Base-by-base conservation (phyloP, 2,888 invertebrate genomes). In the Drosophila prostipennis region DNA sequence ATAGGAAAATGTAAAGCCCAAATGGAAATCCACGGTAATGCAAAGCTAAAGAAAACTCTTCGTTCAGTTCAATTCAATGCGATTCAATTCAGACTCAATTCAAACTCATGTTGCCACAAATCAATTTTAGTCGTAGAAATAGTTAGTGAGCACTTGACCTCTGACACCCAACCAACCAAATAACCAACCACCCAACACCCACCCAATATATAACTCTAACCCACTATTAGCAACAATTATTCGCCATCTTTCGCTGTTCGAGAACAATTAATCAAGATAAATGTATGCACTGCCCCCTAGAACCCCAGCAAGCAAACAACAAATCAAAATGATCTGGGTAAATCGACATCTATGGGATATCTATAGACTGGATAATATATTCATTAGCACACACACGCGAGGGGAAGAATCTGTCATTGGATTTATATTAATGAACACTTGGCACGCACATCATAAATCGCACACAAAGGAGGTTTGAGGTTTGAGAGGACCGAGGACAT, bases 11-110 rank as follows among this genome's bases (percentile, higher is more conserved):
- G 82, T 87, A 69, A 91, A 91, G 76, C 84, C 90, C 79, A 92
- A 91, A 88, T 91, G 92, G 91, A 92, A 90, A 86, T 90, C 92
- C 74, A 91, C 92, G 92, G 92, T 92, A 92, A 71, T 72, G 46
- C 63, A 39, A 52, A 91, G 75, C 78, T 76, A 73, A 60, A 64
- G 53, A 52, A 49, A 32, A 58, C 19, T 8, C 23, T 51, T 60
- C 42, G 65, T 43, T 61, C 56, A 61, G 42, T 58, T 59, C 58
- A 51, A 43, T 65, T 49, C 64, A 61, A 74, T 64, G 39, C 59
- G 53, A 60, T 29, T 49, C 57, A 69, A 58, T 26, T 48, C 57
- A 56, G 34, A 29, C 29, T 7, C 29, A 29, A 7, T 46, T 53
- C 59, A 48, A 51, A 51, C 57, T 65, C 59, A 60, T 59, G 46